Conservation (phyloP, 1,140 invertebrate genomes). For the Choristoneura fumiferana region DNA sequence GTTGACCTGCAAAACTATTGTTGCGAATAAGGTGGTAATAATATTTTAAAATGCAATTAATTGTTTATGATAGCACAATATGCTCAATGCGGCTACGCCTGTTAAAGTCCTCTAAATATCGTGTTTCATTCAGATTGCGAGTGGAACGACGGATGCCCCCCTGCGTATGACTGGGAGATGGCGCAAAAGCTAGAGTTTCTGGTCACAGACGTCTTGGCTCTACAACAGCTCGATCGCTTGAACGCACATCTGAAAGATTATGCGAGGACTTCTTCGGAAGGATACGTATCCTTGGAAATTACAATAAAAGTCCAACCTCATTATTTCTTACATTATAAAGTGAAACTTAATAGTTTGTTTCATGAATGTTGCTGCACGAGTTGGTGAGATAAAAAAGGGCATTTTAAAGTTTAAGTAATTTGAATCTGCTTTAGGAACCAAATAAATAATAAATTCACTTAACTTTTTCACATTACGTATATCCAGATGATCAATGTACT, state of each 20-base stretch:
- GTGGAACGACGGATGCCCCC: conserved; percentile 41
- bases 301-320: no score
- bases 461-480: background rate
- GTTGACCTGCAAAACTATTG: conserved; percentile 6
- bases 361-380: no score
- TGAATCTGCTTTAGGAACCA: no score
- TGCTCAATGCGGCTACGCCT: no score
- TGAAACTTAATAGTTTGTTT: no score
- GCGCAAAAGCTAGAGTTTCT: conserved; percentile 44
- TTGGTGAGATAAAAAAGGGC: no score
- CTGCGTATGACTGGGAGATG: conserved; percentile 40
- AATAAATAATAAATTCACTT: no score
- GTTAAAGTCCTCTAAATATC: no score
- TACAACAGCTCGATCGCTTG: conserved; percentile 38
- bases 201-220: conserved; percentile 35
- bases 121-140: conserved; percentile 31
- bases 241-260: conserved; percentile 41
- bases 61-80: no score
- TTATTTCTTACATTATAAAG: no score
- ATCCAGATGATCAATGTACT: conserved; percentile 47
- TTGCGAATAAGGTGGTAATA: background rate
- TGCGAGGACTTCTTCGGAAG: conserved; percentile 30
- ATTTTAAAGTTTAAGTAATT: no score
- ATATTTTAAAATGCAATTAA: no score
- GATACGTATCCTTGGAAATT: conserved; percentile 69